These are phyloP conservation scores for Pilophorus perplexus DNA, from an alignment of 2,888 invertebrate species.

Conservation along the genomic window DNA sequence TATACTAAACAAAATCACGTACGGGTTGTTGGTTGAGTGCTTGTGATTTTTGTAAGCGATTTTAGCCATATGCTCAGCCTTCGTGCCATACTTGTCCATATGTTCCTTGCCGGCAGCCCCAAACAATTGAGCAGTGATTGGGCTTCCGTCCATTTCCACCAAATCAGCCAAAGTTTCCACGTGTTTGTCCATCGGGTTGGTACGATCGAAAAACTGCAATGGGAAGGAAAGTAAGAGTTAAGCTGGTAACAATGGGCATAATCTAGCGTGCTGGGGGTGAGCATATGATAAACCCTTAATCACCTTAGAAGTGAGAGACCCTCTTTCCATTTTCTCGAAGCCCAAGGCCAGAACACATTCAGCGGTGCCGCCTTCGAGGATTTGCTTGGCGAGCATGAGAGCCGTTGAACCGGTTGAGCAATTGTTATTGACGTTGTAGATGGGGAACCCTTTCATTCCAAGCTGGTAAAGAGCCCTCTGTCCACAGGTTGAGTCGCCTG, in stretches of 20 bases:
- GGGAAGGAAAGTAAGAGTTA: background rate
- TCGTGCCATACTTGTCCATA: conserved; percentile 93
- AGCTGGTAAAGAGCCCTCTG: conserved; percentile 92
- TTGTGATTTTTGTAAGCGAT: conserved; percentile 97
- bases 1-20: conserved; percentile 55
- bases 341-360: conserved; percentile 91
- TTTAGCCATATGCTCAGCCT: conserved; percentile 90
- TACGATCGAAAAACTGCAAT: conserved; percentile 69
- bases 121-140: conserved; percentile 92
- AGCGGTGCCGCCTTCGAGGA: conserved; percentile 81
- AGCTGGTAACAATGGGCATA: background rate
- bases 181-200: conserved; percentile 87
- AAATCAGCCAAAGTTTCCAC: conserved; percentile 80
- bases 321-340: conserved; percentile 97
- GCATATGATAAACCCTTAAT: conserved; percentile 34
- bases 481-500: conserved; percentile 89
- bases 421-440: conserved; percentile 98
- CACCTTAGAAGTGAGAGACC: conserved; percentile 76
- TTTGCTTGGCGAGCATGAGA: conserved; percentile 82
- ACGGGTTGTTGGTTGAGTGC: conserved; percentile 94
- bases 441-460: conserved; percentile 94
- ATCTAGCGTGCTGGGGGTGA: background rate
- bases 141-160: conserved; percentile 75
- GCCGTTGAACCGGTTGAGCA: conserved; percentile 97
- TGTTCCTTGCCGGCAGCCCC: conserved; percentile 95